Conservation (phyloP, 2,888 invertebrate species). For the Harpalus rubripes region DNA sequence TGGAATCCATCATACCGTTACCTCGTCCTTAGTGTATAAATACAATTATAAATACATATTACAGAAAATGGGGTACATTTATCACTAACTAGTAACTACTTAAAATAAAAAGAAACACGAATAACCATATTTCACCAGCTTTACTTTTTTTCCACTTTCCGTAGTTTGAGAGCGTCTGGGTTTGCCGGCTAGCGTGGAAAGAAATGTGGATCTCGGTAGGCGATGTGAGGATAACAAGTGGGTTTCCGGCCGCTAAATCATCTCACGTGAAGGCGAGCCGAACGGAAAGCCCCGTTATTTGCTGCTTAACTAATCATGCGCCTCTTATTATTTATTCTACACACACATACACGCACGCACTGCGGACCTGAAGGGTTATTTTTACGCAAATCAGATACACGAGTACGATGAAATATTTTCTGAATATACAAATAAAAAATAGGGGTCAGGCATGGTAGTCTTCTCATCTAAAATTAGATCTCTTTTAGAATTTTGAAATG, state of each 20-base stretch:
- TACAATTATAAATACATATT: too few relatives aligned
- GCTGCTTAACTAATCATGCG: constrained; percentile 29
- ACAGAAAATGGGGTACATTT: too few relatives aligned
- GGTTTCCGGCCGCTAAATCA: neutral
- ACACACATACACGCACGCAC: neutral
- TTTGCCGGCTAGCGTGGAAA: neutral
- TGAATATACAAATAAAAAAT: too few relatives aligned
- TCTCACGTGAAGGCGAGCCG: neutral
- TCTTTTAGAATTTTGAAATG: too few relatives aligned
- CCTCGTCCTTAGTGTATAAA: too few relatives aligned
- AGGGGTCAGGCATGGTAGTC: too few relatives aligned
- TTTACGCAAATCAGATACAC: neutral
- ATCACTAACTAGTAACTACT: too few relatives aligned
- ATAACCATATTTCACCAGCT: too few relatives aligned
- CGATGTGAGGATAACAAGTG: neutral
- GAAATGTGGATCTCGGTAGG: neutral
- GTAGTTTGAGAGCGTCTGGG: neutral
- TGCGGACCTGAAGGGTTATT: neutral
- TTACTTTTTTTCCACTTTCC: too few relatives aligned
- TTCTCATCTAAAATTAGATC: too few relatives aligned
- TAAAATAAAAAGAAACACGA: too few relatives aligned
- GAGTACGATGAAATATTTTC: neutral
- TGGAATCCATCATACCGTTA: too few relatives aligned
- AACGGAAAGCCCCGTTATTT: constrained; percentile 20
- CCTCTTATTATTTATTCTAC: constrained; percentile 30